Percentiles rank a stretch among this genome's conserved stretches.
Evolutionary conservation across 2,888 invertebrate species (phyloP).

Genomic region (Smittia sp.): DNA sequence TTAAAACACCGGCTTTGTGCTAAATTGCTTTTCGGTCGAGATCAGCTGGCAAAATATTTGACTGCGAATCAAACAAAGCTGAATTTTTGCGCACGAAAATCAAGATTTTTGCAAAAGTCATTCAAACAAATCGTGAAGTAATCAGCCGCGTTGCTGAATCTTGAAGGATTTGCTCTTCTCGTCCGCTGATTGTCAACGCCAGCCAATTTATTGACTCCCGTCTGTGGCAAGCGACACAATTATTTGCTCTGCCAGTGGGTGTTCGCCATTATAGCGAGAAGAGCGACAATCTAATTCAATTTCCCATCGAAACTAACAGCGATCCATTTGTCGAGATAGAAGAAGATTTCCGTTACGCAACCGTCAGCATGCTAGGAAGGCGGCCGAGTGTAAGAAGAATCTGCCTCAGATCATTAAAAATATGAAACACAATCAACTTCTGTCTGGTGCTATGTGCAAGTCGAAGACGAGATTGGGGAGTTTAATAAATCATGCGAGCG

Average conservation of each 20-base stretch:
- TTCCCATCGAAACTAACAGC: neutral
- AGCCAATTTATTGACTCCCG: neutral
- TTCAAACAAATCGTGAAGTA: too few relatives aligned
- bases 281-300: neutral
- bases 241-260: constrained; percentile 9
- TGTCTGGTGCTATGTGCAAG: constrained; percentile 9
- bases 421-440: constrained; percentile 14
- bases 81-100: too few relatives aligned
- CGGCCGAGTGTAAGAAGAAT: neutral
- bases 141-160: too few relatives aligned
- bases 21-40: too few relatives aligned
- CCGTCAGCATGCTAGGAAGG: neutral
- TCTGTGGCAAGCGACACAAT: neutral
- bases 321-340: constrained; percentile 4
- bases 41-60: too few relatives aligned
- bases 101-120: too few relatives aligned
- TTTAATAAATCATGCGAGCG: constrained; percentile 15
- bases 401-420: constrained; percentile 2
- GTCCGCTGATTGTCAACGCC: neutral
- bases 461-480: constrained; percentile 1
- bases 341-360: neutral
- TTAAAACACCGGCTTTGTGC: too few relatives aligned
- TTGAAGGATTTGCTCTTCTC: neutral
- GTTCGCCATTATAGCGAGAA: neutral
- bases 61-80: too few relatives aligned